phyloP scores from a whole-genome alignment of 2,888 invertebrate species.

The Dicyrtoma fusca region DNA sequence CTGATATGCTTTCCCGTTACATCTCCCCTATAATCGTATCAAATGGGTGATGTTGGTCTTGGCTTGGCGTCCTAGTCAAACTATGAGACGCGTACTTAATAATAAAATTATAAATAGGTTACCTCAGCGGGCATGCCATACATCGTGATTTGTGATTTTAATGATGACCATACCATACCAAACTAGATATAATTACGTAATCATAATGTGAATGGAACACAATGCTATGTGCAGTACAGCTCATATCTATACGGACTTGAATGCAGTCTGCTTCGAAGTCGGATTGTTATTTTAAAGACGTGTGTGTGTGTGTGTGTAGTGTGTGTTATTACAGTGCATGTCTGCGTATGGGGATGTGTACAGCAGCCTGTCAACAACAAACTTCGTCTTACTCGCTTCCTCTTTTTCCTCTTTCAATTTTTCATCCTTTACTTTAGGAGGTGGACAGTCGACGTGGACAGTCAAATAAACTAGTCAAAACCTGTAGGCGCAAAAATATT shows the following conservation, averaged over 20 bases:
- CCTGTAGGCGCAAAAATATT: slow-evolving; percentile 3
- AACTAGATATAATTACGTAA: too few species aligned
- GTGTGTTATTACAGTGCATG: background rate
- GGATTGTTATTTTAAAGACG: background rate
- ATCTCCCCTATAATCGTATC: slow-evolving; percentile 7
- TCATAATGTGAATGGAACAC: too few species aligned
- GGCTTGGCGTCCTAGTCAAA: background rate
- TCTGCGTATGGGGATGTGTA: background rate
- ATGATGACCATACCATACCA: slow-evolving; percentile 10
- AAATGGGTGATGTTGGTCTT: slow-evolving; percentile 3
- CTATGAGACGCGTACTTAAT: slow-evolving; percentile 9
- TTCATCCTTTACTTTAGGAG: slow-evolving; percentile 12
- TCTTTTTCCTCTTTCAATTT: too few species aligned
- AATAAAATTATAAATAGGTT: slow-evolving; percentile 30
- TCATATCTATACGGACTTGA: too few species aligned
- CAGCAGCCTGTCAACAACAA: slow-evolving; percentile 23
- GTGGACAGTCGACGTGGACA: background rate
- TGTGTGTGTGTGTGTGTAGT: background rate
- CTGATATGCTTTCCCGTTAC: slow-evolving; percentile 26
- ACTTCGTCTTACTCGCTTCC: slow-evolving; percentile 7
- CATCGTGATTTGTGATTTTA: background rate
- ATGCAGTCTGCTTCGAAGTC: too few species aligned
- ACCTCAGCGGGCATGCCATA: slow-evolving; percentile 22
- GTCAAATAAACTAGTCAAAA: background rate
- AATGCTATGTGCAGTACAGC: too few species aligned